phyloP scores from a whole-genome alignment of 64 coral and sea anemone genomes.

The Pocillopora damicornis region DNA sequence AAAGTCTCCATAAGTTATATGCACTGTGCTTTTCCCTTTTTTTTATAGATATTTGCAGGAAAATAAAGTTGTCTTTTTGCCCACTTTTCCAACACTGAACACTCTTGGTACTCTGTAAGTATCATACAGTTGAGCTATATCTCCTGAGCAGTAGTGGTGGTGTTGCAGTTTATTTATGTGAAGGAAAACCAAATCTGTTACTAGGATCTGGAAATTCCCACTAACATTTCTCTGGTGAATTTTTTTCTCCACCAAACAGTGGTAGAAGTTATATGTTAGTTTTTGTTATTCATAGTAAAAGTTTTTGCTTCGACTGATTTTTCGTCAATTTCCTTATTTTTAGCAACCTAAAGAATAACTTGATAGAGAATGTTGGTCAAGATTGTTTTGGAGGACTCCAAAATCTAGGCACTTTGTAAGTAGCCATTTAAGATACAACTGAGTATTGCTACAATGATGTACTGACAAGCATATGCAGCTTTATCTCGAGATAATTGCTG shows the following conservation, averaged over 20 bases:
- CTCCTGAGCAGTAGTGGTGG: not conserved
- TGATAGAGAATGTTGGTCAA: slow-evolving; percentile 83
- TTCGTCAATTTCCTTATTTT: not conserved
- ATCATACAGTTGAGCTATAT: not conserved
- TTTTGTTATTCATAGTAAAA: too few species aligned
- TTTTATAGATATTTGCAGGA: not conserved
- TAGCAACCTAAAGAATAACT: slow-evolving; percentile 68
- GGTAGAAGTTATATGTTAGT: too few species aligned
- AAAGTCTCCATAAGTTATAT: too few species aligned
- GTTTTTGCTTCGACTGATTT: not conserved
- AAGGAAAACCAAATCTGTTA: not conserved
- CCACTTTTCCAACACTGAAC: not conserved
- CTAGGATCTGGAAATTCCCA: too few species aligned
- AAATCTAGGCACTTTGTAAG: slow-evolving; percentile 58
- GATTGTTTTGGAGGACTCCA: slow-evolving; percentile 51
- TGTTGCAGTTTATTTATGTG: not conserved
- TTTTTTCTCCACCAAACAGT: too few species aligned
- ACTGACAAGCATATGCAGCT: too few species aligned
- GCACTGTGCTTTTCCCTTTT: too few species aligned
- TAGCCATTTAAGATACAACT: not conserved
- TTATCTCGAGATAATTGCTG: too few species aligned
- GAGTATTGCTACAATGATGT: too few species aligned
- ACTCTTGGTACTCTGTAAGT: slow-evolving; percentile 15
- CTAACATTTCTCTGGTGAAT: too few species aligned
- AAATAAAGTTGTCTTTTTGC: slow-evolving; percentile 26